phyloP scores from a whole-genome alignment of 2,797 vertebrate species.

The Falco novaeseelandiae region DNA sequence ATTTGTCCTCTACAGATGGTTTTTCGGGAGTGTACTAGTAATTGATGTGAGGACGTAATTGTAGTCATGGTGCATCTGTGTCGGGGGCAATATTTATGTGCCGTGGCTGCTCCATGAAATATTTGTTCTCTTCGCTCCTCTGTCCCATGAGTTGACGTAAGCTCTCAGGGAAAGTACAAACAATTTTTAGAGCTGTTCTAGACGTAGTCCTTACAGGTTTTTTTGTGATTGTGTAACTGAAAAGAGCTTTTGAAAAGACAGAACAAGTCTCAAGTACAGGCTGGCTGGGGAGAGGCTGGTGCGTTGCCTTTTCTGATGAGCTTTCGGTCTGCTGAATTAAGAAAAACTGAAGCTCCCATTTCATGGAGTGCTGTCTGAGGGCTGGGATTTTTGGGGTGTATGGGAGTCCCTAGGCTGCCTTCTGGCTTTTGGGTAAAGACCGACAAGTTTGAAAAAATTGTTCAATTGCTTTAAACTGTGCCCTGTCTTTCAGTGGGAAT shows the following conservation, averaged over 20 bases:
- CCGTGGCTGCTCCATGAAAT: background rate
- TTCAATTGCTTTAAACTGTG: background rate
- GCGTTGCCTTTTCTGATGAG: background rate
- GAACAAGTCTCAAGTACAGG: background rate
- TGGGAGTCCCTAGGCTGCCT: background rate
- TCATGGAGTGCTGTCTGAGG: background rate
- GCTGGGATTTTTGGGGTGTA: accelerated
- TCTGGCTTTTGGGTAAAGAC: background rate
- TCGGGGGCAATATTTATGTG: background rate
- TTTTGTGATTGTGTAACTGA: background rate
- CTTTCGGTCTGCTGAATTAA: background rate
- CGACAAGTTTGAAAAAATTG: background rate
- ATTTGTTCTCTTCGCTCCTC: background rate
- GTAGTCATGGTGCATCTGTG: background rate
- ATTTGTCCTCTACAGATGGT: background rate
- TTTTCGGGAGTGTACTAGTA: background rate
- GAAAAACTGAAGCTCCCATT: background rate
- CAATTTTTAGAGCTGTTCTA: background rate
- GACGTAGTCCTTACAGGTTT: background rate
- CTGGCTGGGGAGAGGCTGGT: background rate
- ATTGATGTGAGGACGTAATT: background rate
- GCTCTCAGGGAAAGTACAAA: background rate
- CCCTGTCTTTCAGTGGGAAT: background rate
- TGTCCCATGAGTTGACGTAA: background rate
- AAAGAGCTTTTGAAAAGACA: constrained; percentile 12